Conservation (phyloP, 2,797 vertebrate species). For the Notamacropus eugenii region DNA sequence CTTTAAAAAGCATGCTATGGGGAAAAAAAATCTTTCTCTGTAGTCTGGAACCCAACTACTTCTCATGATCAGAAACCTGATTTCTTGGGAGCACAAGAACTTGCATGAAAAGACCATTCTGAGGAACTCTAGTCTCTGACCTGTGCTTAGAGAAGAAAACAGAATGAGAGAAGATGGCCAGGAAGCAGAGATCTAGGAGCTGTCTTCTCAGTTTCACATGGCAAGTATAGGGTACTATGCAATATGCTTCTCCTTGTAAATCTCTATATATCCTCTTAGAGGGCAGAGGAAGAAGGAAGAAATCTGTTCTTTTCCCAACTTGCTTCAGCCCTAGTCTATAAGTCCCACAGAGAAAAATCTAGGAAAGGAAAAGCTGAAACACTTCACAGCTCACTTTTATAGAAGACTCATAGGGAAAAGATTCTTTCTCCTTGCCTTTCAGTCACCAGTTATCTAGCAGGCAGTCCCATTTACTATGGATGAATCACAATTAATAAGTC, state of each 20-base stretch:
- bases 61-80: background rate
- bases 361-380: too few species aligned
- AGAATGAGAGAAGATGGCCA: background rate
- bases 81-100: background rate
- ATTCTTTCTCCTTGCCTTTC: background rate
- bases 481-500: background rate
- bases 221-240: background rate
- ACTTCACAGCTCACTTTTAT: too few species aligned
- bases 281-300: background rate
- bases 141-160: background rate
- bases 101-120: background rate
- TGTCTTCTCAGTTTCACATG: background rate
- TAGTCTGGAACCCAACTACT: background rate
- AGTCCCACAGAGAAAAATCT: background rate
- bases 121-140: background rate
- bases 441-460: background rate
- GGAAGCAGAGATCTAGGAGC: background rate
- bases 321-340: background rate
- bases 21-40: background rate
- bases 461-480: background rate
- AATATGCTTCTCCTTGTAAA: background rate
- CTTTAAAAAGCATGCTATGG: background rate
- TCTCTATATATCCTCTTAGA: background rate
- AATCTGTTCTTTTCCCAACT: background rate
- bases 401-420: background rate